Conservation (phyloP, 2,113 vertebrate species). For the Struthio camelus region DNA sequence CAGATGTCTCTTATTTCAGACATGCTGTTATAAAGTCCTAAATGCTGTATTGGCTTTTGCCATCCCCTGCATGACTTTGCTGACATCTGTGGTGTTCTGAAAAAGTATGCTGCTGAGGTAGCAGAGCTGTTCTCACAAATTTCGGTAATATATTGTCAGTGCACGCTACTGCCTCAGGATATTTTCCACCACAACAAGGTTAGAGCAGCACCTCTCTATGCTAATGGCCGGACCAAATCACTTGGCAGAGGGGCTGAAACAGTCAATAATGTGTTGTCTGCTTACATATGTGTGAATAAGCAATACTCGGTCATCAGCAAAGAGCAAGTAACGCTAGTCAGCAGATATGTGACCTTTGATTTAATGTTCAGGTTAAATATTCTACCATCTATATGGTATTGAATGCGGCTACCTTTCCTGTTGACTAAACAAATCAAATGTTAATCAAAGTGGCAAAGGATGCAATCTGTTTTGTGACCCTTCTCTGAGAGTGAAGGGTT, state of each 20-base stretch:
- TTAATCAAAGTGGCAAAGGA: not conserved
- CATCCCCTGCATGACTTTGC: not conserved
- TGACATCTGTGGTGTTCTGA: not conserved
- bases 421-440: not conserved
- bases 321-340: conserved; percentile 3
- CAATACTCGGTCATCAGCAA: conserved; percentile 8
- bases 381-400: not conserved
- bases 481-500: not conserved
- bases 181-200: conserved; percentile 42
- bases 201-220: not conserved
- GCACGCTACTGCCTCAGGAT: conserved; percentile 9
- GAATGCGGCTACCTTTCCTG: not conserved
- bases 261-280: not conserved
- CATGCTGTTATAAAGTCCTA: not conserved
- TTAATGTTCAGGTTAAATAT: conserved; percentile 8
- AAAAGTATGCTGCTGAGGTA: not conserved
- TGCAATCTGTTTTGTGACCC: not conserved
- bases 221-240: conserved; percentile 14
- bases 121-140: not conserved
- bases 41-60: not conserved
- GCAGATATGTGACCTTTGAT: not conserved
- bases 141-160: not conserved
- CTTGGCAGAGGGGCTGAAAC: not conserved
- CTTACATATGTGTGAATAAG: conserved; percentile 25
- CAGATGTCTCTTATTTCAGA: conserved; percentile 15